Base-by-base conservation (phyloP, 2,113 vertebrate species). In the Scophthalmus maximus region DNA sequence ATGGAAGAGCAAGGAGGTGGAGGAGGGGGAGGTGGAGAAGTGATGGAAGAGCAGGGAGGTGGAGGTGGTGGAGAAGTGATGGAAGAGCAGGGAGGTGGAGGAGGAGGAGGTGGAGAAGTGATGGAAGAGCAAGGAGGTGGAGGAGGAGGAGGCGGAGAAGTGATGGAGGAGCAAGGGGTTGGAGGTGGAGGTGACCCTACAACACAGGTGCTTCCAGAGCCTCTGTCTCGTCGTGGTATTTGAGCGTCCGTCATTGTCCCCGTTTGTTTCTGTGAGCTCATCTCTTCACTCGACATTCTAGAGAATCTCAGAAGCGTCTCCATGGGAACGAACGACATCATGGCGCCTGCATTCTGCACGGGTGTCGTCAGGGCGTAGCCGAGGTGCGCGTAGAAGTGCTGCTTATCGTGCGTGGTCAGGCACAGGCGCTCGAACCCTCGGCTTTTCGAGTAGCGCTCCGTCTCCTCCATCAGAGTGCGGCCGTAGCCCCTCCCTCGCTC, bases 351-450 rank as follows among this genome's bases (percentile, higher is more conserved):
- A 1, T 79, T 96, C 88, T 98, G 96, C 71, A 99, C 97, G 0
- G 97, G 97, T 5, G 89, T 73, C 0, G 95, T 94, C 47, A 94
- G 87, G n/a, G 63, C 73, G 0, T 95, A 99, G 52, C 97, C 97
- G 27, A 99, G 85, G 82, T 96, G 97, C 44, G 93, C 88, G 1
- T 99, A 98, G 87, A 99, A 99, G 58, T 94, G 83, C 86, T 97
- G 94, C 86, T 98, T 96, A 66, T 99, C 96, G 0, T 97, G 97
- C 1, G 98, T 99, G 69, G 95, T 97, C 62, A 99, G 95, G 74
- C 89, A 95, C 40, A 99, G 89, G 22, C 91, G 90, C 36, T 2
- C 32, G 68, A 95, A 97, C 18, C 96, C 95, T 36, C 84, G 86
- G 22, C 67, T 76, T 20, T 29, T 91, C 6, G 96, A 94, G 38